A percentile compares a stretch with the other conserved stretches of the same genome.
Conservation (phyloP, 2,888 invertebrate species). For the Artemia sp. region DNA sequence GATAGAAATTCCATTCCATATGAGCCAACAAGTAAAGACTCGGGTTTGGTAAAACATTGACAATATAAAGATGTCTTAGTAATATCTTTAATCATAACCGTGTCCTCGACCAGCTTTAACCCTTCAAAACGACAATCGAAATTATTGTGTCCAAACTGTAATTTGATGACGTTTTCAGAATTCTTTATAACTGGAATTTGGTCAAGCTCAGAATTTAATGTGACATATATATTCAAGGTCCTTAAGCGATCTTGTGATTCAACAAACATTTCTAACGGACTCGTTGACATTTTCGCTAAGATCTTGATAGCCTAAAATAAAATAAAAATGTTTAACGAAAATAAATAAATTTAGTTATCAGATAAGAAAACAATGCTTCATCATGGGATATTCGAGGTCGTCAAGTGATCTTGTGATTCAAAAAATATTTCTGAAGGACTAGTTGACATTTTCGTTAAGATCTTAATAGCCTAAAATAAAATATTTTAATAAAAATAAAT, state of each 20-base stretch:
- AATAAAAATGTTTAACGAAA: no score
- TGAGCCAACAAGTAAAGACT: not conserved
- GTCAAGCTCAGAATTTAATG: not conserved
- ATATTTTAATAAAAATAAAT: no score
- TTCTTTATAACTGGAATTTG: not conserved
- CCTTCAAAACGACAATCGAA: not conserved
- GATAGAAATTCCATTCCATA: not conserved
- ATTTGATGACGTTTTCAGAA: not conserved
- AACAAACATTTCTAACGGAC: not conserved
- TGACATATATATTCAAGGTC: not conserved
- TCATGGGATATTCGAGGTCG: no score
- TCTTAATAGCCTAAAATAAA: no score
- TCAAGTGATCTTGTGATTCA: not conserved
- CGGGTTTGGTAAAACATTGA: not conserved
- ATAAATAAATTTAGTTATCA: no score
- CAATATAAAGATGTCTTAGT: not conserved
- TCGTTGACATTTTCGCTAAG: no score
- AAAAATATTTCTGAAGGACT: not conserved
- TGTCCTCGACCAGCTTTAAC: not conserved
- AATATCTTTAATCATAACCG: not conserved
- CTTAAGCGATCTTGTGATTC: slow-evolving; percentile 1
- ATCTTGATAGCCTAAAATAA: no score
- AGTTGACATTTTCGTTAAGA: no score
- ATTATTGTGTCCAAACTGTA: not conserved
- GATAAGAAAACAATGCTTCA: no score